phyloP scores from a whole-genome alignment of 2,888 invertebrate species.

The Apoda limacodes region DNA sequence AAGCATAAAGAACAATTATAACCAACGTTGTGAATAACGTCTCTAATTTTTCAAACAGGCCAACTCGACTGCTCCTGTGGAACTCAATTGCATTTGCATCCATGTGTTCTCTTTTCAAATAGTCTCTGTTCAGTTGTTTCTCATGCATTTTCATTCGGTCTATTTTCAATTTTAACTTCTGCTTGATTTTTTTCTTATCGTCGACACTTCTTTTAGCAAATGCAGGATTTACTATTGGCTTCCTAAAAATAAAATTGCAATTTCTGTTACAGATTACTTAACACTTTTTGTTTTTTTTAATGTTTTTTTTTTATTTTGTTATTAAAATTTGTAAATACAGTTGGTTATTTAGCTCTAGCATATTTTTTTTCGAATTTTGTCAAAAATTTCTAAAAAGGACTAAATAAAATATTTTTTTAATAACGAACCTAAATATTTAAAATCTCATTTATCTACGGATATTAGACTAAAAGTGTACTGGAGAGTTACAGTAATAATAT shows the following conservation, averaged over 20 bases:
- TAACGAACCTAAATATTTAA: no score
- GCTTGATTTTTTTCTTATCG: conserved; percentile 31
- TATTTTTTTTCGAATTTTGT: no score
- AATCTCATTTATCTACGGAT: no score
- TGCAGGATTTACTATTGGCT: conserved; percentile 38
- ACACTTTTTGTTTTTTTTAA: no score
- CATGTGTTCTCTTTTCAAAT: conserved; percentile 35
- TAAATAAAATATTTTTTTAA: no score
- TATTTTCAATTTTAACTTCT: conserved; percentile 44
- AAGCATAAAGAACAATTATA: conserved; percentile 8
- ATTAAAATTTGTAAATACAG: no score
- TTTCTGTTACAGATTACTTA: no score
- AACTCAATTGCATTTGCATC: conserved; percentile 47
- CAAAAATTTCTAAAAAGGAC: no score
- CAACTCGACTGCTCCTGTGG: conserved; percentile 72
- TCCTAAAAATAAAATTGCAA: conserved; percentile 34
- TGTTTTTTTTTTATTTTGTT: no score
- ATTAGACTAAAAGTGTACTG: no score
- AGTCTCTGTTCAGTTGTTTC: conserved; percentile 31
- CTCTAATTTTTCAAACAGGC: conserved; percentile 73
- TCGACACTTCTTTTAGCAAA: conserved; percentile 49
- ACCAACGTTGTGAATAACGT: conserved; percentile 73
- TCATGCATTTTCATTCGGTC: conserved; percentile 48
- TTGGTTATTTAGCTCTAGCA: no score
- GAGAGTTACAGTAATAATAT: no score